Conservation (phyloP, 2,888 invertebrate genomes). For the Dolichomitus sp. region DNA sequence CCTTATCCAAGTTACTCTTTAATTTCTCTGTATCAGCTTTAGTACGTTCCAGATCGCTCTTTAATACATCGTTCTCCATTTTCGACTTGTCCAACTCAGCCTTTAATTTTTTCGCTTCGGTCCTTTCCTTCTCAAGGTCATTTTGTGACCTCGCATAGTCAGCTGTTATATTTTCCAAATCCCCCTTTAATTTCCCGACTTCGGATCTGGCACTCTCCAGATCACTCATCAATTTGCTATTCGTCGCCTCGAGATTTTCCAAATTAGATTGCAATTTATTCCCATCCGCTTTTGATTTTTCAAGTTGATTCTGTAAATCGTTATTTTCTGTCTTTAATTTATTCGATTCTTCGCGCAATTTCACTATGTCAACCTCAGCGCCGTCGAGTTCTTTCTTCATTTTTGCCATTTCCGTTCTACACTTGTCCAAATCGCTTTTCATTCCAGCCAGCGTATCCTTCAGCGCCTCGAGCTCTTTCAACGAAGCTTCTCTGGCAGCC, state of each 20-base stretch:
- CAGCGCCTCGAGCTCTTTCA: slow-evolving; percentile 65
- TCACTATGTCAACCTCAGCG: slow-evolving; percentile 51
- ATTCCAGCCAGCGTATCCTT: slow-evolving; percentile 68
- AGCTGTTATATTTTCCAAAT: slow-evolving; percentile 43
- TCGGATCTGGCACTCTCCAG: slow-evolving; percentile 59
- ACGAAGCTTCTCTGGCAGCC: slow-evolving; percentile 53
- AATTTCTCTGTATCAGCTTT: slow-evolving; percentile 31
- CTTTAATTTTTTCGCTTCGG: slow-evolving; percentile 64
- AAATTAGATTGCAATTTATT: slow-evolving; percentile 62
- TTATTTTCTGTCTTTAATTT: slow-evolving; percentile 62
- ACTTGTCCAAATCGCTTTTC: slow-evolving; percentile 63
- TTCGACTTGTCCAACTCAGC: slow-evolving; percentile 39
- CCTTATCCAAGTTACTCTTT: slow-evolving; percentile 23
- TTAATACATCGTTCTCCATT: slow-evolving; percentile 52
- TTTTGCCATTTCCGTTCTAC: slow-evolving; percentile 66
- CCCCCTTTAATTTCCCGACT: slow-evolving; percentile 54
- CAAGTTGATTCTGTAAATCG: slow-evolving; percentile 54
- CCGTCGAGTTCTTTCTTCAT: slow-evolving; percentile 60
- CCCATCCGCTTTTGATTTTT: slow-evolving; percentile 61
- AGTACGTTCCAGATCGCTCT: slow-evolving; percentile 28
- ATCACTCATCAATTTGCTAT: slow-evolving; percentile 44
- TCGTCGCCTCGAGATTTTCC: slow-evolving; percentile 47
- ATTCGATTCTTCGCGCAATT: slow-evolving; percentile 59
- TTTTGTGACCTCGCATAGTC: slow-evolving; percentile 44
- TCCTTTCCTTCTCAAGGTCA: slow-evolving; percentile 50